Conservation (phyloP, 2,113 vertebrate species). For the Proterorhinus semilunaris region DNA sequence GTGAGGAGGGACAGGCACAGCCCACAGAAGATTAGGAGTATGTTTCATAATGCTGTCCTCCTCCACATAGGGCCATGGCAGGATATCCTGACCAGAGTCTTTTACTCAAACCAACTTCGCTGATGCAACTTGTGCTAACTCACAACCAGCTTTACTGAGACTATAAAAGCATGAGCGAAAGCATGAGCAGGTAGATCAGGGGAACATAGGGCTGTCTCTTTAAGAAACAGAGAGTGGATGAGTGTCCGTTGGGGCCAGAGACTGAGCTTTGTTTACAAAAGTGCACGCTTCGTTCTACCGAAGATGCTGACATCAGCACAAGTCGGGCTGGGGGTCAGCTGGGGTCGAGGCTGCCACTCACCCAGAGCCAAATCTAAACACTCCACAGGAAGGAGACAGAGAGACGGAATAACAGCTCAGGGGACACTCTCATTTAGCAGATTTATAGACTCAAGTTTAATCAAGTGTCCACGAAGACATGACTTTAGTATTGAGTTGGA, state of each 20-base stretch:
- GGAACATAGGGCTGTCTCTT: conserved; percentile 45
- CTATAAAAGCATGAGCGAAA: background rate
- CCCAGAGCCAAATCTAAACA: conserved; percentile 54
- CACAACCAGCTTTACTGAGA: background rate
- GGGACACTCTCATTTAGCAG: conserved; percentile 7
- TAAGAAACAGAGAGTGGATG: conserved; percentile 59
- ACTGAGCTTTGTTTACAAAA: conserved; percentile 70
- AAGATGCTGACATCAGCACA: conserved; percentile 80
- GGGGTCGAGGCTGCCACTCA: conserved; percentile 74
- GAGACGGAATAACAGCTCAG: conserved; percentile 28
- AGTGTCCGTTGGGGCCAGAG: conserved; percentile 39
- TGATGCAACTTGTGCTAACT: conserved; percentile 15
- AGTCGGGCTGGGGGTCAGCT: conserved; percentile 61
- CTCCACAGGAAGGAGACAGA: conserved; percentile 16
- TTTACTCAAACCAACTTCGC: background rate
- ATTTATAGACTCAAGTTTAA: conserved; percentile 5
- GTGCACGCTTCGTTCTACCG: conserved; percentile 65
- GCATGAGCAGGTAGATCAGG: conserved; percentile 1
- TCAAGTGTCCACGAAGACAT: background rate
- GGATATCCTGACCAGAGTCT: conserved; percentile 57
- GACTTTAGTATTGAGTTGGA: background rate
- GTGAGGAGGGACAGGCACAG: conserved; percentile 16
- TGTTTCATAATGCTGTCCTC: conserved; percentile 47
- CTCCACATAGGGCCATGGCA: conserved; percentile 49
- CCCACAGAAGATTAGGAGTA: conserved; percentile 45